Percentiles rank a stretch among this genome's conserved stretches.
phyloP scores from a whole-genome alignment of 2,113 vertebrate species.

The Hypocryptadius cinnamomeus region DNA sequence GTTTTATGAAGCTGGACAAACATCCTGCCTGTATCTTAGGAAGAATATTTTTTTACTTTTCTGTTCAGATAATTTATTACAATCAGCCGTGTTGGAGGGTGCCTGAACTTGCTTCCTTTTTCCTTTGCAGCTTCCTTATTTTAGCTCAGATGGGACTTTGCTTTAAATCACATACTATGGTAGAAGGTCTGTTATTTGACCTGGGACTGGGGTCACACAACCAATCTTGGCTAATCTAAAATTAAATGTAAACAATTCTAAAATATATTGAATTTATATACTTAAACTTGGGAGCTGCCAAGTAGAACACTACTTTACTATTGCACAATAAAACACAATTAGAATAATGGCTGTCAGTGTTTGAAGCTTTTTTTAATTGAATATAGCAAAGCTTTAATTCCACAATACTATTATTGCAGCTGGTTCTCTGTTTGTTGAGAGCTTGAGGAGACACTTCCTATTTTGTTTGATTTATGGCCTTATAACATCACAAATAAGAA shows the following conservation, averaged over 20 bases:
- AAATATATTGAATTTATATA: neutral
- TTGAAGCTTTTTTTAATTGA: conserved; percentile 16
- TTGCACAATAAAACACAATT: neutral
- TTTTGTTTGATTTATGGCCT: conserved; percentile 50
- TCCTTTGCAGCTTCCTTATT: conserved; percentile 59
- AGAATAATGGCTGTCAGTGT: neutral
- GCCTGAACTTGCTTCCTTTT: conserved; percentile 56
- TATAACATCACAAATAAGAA: neutral
- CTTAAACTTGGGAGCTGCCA: conserved; percentile 12
- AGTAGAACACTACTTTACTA: conserved; percentile 16
- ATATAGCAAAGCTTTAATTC: conserved; percentile 17
- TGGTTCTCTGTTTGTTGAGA: conserved; percentile 15
- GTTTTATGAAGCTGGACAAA: neutral
- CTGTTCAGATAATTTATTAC: conserved; percentile 39
- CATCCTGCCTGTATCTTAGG: conserved; percentile 29
- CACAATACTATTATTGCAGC: conserved; percentile 32
- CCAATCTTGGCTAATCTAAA: conserved; percentile 30
- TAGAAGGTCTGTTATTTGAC: conserved; percentile 55
- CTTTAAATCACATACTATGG: conserved; percentile 33
- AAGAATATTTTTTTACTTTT: conserved; percentile 30
- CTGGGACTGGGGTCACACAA: conserved; percentile 20
- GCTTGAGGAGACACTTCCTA: conserved; percentile 43
- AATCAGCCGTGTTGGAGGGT: neutral
- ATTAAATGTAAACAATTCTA: conserved; percentile 40
- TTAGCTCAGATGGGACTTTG: conserved; percentile 34